These are phyloP conservation scores for Brachionus calyciflorus DNA, from an alignment of 1,140 invertebrate species.

Conservation along the genomic window DNA sequence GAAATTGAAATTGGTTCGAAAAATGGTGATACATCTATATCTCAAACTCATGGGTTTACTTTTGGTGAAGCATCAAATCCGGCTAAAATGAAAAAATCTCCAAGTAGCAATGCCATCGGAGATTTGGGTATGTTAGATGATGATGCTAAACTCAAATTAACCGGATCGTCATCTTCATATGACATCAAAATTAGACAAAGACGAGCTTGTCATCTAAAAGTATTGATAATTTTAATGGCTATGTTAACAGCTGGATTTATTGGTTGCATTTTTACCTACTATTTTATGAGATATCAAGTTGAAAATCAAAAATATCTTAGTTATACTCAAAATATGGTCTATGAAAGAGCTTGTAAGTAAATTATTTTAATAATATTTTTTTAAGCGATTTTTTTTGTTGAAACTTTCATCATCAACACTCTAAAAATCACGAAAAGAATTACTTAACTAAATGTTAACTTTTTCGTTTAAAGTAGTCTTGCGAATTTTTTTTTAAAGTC, in stretches of 20 bases:
- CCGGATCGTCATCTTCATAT: background rate
- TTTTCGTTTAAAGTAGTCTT: too few relatives aligned
- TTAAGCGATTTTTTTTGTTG: background rate
- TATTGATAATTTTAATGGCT: background rate
- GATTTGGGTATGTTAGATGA: background rate
- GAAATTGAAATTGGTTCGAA: slow-evolving; percentile 14
- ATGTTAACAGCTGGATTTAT: slow-evolving; percentile 27
- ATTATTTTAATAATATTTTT: background rate
- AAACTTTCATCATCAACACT: too few relatives aligned
- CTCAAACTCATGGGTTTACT: slow-evolving; percentile 15
- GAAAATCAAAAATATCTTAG: slow-evolving; percentile 17
- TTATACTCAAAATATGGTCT: slow-evolving; percentile 39
- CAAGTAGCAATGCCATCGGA: slow-evolving; percentile 11
- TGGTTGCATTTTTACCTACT: slow-evolving; percentile 36
- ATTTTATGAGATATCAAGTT: slow-evolving; percentile 21
- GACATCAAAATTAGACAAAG: slow-evolving; percentile 36
- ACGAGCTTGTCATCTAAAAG: slow-evolving; percentile 41
- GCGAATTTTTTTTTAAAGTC: too few relatives aligned
- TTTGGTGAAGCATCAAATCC: background rate
- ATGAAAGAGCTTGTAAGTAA: background rate
- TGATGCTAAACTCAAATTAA: slow-evolving; percentile 17
- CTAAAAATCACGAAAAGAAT: too few relatives aligned
- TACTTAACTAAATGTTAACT: too few relatives aligned
- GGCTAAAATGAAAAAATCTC: background rate
- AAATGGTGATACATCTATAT: background rate